These are phyloP conservation scores for Dolichotis patagonum DNA, from an alignment of 2,113 vertebrate species.

Conservation along the genomic window DNA sequence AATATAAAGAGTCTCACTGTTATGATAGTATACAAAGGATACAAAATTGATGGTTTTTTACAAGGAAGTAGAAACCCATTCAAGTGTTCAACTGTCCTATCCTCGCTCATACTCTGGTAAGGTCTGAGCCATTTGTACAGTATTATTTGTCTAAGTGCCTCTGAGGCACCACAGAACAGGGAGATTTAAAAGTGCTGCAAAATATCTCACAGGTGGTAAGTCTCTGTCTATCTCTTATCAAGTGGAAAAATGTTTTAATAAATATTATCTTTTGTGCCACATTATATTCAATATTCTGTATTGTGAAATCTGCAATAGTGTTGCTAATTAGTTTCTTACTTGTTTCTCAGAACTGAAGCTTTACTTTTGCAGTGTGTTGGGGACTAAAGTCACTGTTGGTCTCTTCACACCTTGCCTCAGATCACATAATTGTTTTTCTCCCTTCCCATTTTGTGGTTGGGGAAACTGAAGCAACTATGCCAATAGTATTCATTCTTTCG, in stretches of 20 bases:
- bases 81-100: not conserved
- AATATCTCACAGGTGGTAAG: not conserved
- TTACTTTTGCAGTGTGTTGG: not conserved
- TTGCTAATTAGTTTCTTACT: not conserved
- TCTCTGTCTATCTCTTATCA: not conserved
- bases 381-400: not conserved
- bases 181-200: not conserved
- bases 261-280: not conserved
- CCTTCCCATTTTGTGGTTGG: not conserved
- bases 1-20: not conserved
- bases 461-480: not conserved
- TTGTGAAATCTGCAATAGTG: not conserved
- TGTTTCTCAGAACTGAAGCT: not conserved
- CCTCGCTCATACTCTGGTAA: not conserved
- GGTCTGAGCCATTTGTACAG: not conserved
- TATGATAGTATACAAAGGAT: not conserved
- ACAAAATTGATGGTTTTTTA: not conserved
- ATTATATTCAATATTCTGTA: not conserved
- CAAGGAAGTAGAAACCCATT: not conserved
- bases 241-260: not conserved
- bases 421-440: not conserved
- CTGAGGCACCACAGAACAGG: not conserved
- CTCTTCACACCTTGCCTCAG: not conserved
- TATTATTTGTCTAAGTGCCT: not conserved
- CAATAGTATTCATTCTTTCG: not conserved